Percentiles rank a stretch among this genome's conserved stretches.
These are phyloP conservation scores for Eospalax fontanierii DNA, from an alignment of 2,797 vertebrate species.

Conservation along the genomic window DNA sequence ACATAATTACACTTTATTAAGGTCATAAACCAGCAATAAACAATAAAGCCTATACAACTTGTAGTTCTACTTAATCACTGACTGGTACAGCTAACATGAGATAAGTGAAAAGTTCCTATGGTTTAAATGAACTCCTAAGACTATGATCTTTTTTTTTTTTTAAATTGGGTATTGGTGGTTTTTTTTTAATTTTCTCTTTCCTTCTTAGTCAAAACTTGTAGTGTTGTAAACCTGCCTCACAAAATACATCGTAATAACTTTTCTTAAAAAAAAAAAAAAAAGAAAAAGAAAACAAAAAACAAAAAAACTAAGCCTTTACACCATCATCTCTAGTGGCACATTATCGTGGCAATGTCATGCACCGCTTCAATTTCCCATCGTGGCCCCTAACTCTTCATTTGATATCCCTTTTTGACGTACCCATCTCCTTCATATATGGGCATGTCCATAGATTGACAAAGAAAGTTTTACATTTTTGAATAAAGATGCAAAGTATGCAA, in stretches of 20 bases:
- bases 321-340: conserved; percentile 91
- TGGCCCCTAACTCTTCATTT: conserved; percentile 91
- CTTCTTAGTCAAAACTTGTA: conserved; percentile 94
- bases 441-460: conserved; percentile 93
- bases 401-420: conserved; percentile 92
- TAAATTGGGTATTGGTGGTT: conserved; percentile 91
- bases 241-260: conserved; percentile 94
- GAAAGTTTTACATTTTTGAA: conserved; percentile 94
- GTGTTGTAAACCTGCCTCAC: conserved; percentile 96
- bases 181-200: conserved; percentile 89
- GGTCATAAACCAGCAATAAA: conserved; percentile 98
- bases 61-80: conserved; percentile 97
- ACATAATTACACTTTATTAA: conserved; percentile 99
- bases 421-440: conserved; percentile 95
- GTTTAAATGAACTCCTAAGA: conserved; percentile 95
- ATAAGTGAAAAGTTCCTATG: conserved; percentile 98
- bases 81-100: conserved; percentile 97
- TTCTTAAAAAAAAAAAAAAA: conserved; percentile 89
- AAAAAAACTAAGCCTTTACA: conserved; percentile 90
- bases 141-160: conserved; percentile 92
- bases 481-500: conserved; percentile 92
- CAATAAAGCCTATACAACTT: conserved; percentile 99
- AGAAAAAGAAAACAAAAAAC: conserved; percentile 86
- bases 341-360: conserved; percentile 91
- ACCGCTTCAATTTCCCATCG: conserved; percentile 91